phyloP scores from a whole-genome alignment of 2,888 invertebrate species.

The Nemurella pictetii region DNA sequence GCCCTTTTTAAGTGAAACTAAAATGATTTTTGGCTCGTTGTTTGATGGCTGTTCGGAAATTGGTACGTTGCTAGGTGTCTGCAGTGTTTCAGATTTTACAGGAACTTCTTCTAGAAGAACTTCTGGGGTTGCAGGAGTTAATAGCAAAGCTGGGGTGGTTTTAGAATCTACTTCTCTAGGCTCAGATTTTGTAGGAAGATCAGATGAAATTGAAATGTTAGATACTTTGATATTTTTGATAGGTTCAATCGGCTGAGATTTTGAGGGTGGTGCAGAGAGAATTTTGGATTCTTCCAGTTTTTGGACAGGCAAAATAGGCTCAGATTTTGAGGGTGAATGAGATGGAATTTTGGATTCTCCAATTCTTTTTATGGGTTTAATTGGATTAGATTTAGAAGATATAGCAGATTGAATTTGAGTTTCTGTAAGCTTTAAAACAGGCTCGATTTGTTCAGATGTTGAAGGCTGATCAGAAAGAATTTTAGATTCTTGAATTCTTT shows the following conservation, averaged over 20 bases:
- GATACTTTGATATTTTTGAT: too few relatives aligned
- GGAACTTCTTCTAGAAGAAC: not conserved
- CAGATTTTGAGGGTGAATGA: not conserved
- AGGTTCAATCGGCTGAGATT: not conserved
- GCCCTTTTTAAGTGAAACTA: not conserved
- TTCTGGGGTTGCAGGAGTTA: not conserved
- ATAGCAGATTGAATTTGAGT: too few relatives aligned
- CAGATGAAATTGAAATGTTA: not conserved
- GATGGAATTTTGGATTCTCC: not conserved
- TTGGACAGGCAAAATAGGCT: not conserved
- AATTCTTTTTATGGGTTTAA: too few relatives aligned
- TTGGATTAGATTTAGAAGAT: not conserved
- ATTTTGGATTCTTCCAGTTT: too few relatives aligned
- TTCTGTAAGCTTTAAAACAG: not conserved
- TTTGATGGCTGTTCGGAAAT: not conserved
- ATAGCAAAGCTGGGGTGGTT: not conserved
- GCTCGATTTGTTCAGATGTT: not conserved
- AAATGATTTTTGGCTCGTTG: not conserved
- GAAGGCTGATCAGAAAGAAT: not conserved
- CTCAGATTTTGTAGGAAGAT: too few relatives aligned
- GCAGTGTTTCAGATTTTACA: not conserved
- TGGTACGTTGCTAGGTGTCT: not conserved
- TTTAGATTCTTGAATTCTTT: too few relatives aligned
- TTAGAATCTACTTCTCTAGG: too few relatives aligned
- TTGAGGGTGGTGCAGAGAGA: not conserved